Base-by-base conservation (phyloP, 37 sponge, comb jelly and placozoan species). In the Bolinopsis microptera region DNA sequence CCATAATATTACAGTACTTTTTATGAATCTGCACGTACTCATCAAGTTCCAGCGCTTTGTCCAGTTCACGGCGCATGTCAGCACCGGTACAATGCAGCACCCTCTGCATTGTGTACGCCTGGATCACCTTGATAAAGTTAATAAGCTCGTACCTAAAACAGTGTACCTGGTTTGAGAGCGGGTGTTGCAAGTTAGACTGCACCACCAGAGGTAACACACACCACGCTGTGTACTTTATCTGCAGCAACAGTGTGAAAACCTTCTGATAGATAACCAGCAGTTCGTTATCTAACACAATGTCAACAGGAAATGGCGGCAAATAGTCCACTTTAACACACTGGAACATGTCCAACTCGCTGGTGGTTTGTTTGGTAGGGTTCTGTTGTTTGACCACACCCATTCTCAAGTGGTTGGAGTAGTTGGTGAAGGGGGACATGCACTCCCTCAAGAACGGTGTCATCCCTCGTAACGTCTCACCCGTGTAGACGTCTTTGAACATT, bases 191-290 rank as follows among this genome's bases (percentile, higher is more conserved):
- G 90, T 33, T 24, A 0, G 90, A 86, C 30, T 41, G 61, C 28
- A 86, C 38, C 0, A 24, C 41, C 2, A 86, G 90, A 34, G 90
- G 90, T 1, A 41, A 48, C 30, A 86, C 41, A 40, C 90, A 86
- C 90, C 90, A 86, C 61, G 61, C 90, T 48, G 90, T 86, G 90
- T 86, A 86, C 30, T 86, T 86, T 40, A 86, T 86, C 90, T 86
- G 61, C 0, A 86, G 61, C 16, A 86, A 30, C n/a, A 86, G 90
- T 13, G 90, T 86, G 28, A 86, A 86, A 2, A 86, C 90, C n/a
- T 38, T 35, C 30, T 86, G 90, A 34, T 86, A 86, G 30, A 86
- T 41, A 35, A 36, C 90, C 40, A 86, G 27, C 0, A 86, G 61
- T 28, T 86, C 90, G 9, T 24, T 16, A n/a, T 86, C 90, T 27